These are phyloP conservation scores for Hozukius guyotensis DNA, from an alignment of 2,797 vertebrate species.

Conservation along the genomic window DNA sequence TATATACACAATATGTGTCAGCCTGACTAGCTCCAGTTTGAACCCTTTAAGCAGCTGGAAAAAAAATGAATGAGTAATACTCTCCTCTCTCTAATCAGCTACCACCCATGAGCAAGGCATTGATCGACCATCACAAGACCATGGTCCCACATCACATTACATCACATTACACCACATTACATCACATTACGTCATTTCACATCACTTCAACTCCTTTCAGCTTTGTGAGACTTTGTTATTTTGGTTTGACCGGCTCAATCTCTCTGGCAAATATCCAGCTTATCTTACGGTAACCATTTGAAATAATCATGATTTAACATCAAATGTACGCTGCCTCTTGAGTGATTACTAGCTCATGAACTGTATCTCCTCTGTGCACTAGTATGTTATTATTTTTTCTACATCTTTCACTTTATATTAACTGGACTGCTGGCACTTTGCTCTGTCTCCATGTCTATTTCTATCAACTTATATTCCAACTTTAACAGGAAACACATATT, in stretches of 20 bases:
- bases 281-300: neutral
- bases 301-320: neutral
- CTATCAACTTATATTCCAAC: neutral
- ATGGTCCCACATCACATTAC: neutral
- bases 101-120: neutral
- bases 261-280: neutral
- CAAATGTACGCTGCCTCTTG: neutral
- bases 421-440: neutral
- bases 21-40: neutral
- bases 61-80: neutral
- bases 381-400: neutral
- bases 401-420: neutral
- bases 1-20: neutral
- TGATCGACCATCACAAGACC: neutral
- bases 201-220: neutral
- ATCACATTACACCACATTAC: neutral
- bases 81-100: neutral
- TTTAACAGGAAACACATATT: neutral
- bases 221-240: neutral
- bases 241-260: neutral
- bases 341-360: neutral
- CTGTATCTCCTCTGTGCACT: neutral
- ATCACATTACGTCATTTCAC: neutral
- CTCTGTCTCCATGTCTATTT: neutral
- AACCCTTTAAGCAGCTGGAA: neutral